Evolutionary conservation across 2,888 invertebrate species (phyloP).

Genomic region (Brachycybe producta): DNA sequence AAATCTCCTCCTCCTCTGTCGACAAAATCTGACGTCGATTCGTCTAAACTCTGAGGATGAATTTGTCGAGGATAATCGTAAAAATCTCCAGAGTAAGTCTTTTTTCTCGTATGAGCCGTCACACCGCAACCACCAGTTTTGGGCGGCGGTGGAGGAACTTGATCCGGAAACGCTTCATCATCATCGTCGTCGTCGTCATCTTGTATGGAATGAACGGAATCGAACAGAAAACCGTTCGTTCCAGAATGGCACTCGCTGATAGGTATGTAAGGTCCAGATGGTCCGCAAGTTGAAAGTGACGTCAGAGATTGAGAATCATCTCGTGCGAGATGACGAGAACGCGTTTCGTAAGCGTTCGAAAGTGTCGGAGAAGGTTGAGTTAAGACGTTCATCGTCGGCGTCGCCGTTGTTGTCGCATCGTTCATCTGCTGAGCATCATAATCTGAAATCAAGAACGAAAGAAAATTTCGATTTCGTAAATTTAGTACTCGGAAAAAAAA

Average conservation of each 20-base stretch:
- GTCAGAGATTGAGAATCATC: too few species aligned
- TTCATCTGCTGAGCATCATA: too few species aligned
- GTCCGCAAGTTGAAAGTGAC: conserved; percentile 26
- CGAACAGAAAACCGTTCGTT: conserved; percentile 29
- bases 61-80: conserved; percentile 23
- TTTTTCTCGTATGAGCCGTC: too few species aligned
- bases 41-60: conserved; percentile 16
- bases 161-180: conserved; percentile 13
- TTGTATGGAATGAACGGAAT: too few species aligned
- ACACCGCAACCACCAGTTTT: conserved; percentile 6
- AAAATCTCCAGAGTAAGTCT: conserved; percentile 19
- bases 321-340: too few species aligned
- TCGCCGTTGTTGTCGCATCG: too few species aligned
- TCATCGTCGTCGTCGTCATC: conserved; percentile 17
- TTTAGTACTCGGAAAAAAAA: too few species aligned
- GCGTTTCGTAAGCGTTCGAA: conserved; percentile 16
- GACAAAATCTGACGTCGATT: neutral
- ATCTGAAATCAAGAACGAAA: too few species aligned
- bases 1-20: conserved; percentile 13
- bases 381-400: conserved; percentile 24
- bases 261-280: conserved; percentile 74
- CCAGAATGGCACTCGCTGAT: conserved; percentile 87
- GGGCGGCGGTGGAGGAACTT: conserved; percentile 22
- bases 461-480: too few species aligned
- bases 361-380: conserved; percentile 13